Evolutionary conservation across 2,888 invertebrate species (phyloP), one percentile per base, ranked within the genome.

Genomic region (Drosophila planitibia): DNA sequence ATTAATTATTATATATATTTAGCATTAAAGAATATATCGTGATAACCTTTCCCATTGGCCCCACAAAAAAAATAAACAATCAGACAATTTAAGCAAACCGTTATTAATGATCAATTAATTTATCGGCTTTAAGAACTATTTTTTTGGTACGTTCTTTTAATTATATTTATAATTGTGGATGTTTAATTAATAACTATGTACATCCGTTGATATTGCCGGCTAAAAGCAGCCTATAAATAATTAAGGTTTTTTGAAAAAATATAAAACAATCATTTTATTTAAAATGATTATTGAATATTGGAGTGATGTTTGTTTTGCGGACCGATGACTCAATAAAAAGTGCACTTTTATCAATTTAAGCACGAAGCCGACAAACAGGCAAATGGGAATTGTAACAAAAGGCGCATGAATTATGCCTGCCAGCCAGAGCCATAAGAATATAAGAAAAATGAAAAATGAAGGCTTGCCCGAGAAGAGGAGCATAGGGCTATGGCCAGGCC

Each of bases 321-420:
- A 25, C 28, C 57, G 44, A 65, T 65, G 76, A 62, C 62, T 68
- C 77, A 72, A 69, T 69, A 57, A 28, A 44, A 57, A 22, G 57
- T 68, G 59, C 52, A 59, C 44, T 75, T 78, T 78, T 70, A 79
- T 35, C 70, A 80, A 78, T 78, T 71, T 76, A 76, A 47, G 53
- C 19, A 33, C 32, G 32, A 39, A 22, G 52, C 30, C 19, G 37
- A 10, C 22, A 39, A 14, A 22, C 41, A 9, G 28, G 58, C 30
- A 68, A 78, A 79, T 68, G 73, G 67, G 66, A 70, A 75, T 71
- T 79, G 70, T 73, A 70, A 82, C 75, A 87, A 89, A 87, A 77
- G 70, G 77, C 72, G 62, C 57, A 89, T 90, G 86, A 85, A 89
- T 90, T 85, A 85, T 85, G 74, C 74, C 78, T 62, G 70, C 70